Percentiles rank a stretch among this genome's conserved stretches.
phyloP scores from a whole-genome alignment of 2,888 invertebrate species.

The Apomyelois bistriatella region DNA sequence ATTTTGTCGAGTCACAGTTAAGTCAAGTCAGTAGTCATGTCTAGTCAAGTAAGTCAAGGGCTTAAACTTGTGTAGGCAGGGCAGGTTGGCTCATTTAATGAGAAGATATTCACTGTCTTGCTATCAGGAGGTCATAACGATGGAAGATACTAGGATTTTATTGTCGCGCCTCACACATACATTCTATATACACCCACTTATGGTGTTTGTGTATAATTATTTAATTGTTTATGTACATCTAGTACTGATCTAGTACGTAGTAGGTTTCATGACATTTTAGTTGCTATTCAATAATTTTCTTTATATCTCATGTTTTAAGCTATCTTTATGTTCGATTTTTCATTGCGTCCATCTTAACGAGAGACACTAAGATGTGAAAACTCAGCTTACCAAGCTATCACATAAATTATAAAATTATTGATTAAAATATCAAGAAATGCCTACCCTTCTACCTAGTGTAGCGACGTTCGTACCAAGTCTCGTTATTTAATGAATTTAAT shows the following conservation, averaged over 20 bases:
- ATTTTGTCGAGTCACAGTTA: too few relatives aligned
- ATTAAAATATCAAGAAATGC: conserved; percentile 21
- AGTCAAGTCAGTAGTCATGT: too few relatives aligned
- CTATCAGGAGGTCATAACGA: conserved; percentile 15
- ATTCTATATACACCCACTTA: neutral
- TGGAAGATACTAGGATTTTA: conserved; percentile 31
- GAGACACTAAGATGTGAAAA: neutral
- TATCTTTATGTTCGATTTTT: too few relatives aligned
- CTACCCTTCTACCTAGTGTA: conserved; percentile 22
- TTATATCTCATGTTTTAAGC: too few relatives aligned
- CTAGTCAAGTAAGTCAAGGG: too few relatives aligned
- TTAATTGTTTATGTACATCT: too few relatives aligned
- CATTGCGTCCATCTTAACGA: neutral
- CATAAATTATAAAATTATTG: conserved; percentile 6
- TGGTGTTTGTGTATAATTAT: neutral
- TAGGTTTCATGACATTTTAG: too few relatives aligned
- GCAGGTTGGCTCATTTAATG: too few relatives aligned
- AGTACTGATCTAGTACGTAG: too few relatives aligned
- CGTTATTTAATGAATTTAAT: conserved; percentile 47
- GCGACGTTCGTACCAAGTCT: conserved; percentile 24
- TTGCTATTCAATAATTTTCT: too few relatives aligned
- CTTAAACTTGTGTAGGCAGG: too few relatives aligned
- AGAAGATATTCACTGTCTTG: conserved; percentile 9
- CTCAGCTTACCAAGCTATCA: neutral
- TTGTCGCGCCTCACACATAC: conserved; percentile 18